A percentile compares a stretch with the other conserved stretches of the same genome.
Evolutionary conservation across 2,888 invertebrate genomes (phyloP).

Genomic region (Campoplex nolae): DNA sequence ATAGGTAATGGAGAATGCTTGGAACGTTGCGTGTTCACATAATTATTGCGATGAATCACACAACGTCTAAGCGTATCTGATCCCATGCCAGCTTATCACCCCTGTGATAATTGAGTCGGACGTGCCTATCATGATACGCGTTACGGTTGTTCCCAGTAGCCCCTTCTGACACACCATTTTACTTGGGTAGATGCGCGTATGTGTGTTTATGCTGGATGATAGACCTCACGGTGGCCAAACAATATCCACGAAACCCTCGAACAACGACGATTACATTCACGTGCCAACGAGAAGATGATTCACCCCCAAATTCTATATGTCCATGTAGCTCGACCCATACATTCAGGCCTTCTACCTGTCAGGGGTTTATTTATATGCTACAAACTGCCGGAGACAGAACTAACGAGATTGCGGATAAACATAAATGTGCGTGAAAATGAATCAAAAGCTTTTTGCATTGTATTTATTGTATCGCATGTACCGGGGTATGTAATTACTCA

Average conservation of each 20-base stretch:
- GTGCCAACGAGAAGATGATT: constrained; percentile 35
- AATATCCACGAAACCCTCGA: constrained; percentile 43
- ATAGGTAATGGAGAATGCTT: constrained; percentile 35
- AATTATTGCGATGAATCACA: constrained; percentile 75
- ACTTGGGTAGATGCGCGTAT: constrained; percentile 7
- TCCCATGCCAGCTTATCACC: constrained; percentile 71
- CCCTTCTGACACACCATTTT: constrained; percentile 17
- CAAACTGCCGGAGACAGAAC: constrained; percentile 1
- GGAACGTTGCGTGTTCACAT: constrained; percentile 69
- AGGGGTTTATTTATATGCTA: constrained; percentile 31
- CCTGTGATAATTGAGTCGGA: constrained; percentile 74
- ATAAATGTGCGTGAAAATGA: constrained; percentile 1
- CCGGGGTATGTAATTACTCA: neutral
- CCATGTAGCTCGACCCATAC: neutral
- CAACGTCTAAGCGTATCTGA: constrained; percentile 70
- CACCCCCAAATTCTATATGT: constrained; percentile 34
- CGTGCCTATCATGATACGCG: constrained; percentile 70
- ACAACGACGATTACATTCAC: constrained; percentile 38
- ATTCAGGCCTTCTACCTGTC: constrained; percentile 18
- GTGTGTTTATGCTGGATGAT: constrained; percentile 14
- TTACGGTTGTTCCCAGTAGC: constrained; percentile 43
- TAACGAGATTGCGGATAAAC: constrained; percentile 14
- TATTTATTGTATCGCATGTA: neutral
- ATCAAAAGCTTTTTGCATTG: neutral
- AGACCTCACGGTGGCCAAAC: constrained; percentile 5